Evolutionary conservation across 2,113 vertebrate species (phyloP).

Genomic region (Myrmecophaga tridactyla): DNA sequence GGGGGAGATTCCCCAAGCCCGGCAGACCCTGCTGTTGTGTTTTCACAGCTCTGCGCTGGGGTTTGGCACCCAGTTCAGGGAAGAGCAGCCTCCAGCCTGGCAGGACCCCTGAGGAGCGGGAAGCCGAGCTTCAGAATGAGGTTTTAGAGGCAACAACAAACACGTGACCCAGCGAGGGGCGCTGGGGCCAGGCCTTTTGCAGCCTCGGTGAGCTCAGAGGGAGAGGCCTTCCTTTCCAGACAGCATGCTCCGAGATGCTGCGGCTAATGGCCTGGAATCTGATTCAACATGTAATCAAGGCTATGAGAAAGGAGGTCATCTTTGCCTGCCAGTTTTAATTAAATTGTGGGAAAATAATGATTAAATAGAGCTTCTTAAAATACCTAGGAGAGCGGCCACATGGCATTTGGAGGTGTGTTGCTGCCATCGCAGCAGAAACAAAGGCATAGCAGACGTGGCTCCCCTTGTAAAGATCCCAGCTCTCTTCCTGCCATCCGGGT

Average conservation of each 20-base stretch:
- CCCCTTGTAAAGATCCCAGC: neutral
- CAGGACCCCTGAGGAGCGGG: neutral
- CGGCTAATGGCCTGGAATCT: neutral
- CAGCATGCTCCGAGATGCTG: neutral
- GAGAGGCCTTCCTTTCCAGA: neutral
- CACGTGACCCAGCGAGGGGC: neutral
- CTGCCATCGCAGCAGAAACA: neutral
- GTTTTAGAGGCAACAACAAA: neutral
- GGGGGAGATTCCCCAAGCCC: neutral
- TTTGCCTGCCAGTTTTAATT: slow-evolving; percentile 33
- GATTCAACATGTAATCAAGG: neutral
- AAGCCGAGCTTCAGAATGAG: neutral
- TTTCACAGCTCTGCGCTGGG: neutral
- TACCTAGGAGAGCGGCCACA: neutral
- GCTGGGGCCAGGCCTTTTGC: neutral
- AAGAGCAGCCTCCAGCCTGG: neutral
- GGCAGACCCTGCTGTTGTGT: neutral
- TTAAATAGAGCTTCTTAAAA: slow-evolving; percentile 33
- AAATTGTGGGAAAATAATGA: slow-evolving; percentile 24
- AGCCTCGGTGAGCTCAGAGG: neutral
- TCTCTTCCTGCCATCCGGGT: neutral
- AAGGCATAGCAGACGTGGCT: neutral
- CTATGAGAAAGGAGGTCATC: neutral
- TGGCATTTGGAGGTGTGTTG: neutral
- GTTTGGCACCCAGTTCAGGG: neutral